Percentiles rank a stretch among this genome's conserved stretches.
Conservation (phyloP, 1,140 invertebrate species). For the Aethina tumida region DNA sequence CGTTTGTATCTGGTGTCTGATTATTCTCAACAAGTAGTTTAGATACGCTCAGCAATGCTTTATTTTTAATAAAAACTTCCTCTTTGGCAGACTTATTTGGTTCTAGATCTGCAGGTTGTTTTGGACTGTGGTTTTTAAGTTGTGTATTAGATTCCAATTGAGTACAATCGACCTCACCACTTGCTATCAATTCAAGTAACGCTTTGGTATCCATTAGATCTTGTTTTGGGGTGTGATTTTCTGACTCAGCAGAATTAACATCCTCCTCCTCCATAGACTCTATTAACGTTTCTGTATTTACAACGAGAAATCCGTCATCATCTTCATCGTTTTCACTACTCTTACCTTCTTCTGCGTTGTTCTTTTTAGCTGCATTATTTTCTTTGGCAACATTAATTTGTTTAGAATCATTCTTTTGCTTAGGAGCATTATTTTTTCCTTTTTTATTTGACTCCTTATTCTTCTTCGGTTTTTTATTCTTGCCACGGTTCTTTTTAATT, state of each 20-base stretch:
- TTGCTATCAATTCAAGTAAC: conserved; percentile 4
- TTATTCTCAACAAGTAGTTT: conserved; percentile 12
- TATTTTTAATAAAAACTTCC: conserved; percentile 22
- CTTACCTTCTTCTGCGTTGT: conserved; percentile 1
- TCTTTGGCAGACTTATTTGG: conserved; percentile 7
- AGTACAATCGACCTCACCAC: neutral
- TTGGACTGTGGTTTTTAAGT: conserved; percentile 6
- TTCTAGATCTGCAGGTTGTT: conserved; percentile 8
- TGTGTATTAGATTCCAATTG: no score
- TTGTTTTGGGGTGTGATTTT: neutral
- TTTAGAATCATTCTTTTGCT: no score
- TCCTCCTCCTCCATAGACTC: neutral
- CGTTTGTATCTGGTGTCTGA: conserved; percentile 5
- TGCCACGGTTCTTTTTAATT: neutral
- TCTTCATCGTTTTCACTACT: conserved; percentile 3
- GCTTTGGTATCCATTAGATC: neutral
- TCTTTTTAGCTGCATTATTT: no score
- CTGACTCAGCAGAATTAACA: conserved; percentile 1
- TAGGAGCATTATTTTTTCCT: no score
- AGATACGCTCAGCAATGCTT: conserved; percentile 18
- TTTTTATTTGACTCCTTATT: no score
- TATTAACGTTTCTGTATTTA: conserved; percentile 9
- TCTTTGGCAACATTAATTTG: no score
- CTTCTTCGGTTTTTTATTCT: no score
- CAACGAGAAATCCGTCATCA: conserved; percentile 4